Percentiles rank a stretch among this genome's conserved stretches.
Evolutionary conservation across 2,113 vertebrate species (phyloP).

Genomic region (Zonotrichia leucophrys): DNA sequence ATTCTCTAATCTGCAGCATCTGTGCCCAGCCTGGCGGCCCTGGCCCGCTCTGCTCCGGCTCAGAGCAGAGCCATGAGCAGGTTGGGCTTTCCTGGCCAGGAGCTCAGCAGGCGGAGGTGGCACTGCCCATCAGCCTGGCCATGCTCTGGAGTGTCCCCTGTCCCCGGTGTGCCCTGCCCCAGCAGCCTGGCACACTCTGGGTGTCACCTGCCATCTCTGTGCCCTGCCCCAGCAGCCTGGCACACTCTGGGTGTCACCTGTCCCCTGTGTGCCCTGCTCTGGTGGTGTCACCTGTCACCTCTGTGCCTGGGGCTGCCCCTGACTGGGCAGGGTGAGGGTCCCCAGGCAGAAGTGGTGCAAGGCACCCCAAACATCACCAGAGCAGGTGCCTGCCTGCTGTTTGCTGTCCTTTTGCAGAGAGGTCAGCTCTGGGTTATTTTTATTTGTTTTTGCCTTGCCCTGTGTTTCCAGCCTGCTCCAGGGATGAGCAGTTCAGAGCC

Average conservation of each 20-base stretch:
- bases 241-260: not conserved
- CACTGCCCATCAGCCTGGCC: not conserved
- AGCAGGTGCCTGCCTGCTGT: not conserved
- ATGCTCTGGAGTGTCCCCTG: not conserved
- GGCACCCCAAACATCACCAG: not conserved
- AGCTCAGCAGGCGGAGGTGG: not conserved
- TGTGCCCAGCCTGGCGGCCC: conserved; percentile 33
- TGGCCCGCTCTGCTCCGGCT: not conserved
- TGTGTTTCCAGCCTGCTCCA: not conserved
- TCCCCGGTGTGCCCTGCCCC: not conserved
- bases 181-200: not conserved
- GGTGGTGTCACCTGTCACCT: not conserved
- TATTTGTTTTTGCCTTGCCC: not conserved
- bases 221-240: not conserved
- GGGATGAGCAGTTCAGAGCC: not conserved
- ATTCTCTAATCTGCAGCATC: conserved; percentile 50
- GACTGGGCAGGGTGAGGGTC: rapidly evolving
- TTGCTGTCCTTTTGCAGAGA: not conserved
- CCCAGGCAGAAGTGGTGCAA: rapidly evolving
- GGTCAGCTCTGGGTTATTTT: rapidly evolving
- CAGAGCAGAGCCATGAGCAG: not conserved
- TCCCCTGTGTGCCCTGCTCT: not conserved
- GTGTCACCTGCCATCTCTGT: too few species aligned
- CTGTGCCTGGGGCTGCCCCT: rapidly evolving
- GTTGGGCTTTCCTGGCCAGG: rapidly evolving